These are phyloP conservation scores for Scolopax mira DNA, from an alignment of 2,113 vertebrate genomes.

Conservation along the genomic window DNA sequence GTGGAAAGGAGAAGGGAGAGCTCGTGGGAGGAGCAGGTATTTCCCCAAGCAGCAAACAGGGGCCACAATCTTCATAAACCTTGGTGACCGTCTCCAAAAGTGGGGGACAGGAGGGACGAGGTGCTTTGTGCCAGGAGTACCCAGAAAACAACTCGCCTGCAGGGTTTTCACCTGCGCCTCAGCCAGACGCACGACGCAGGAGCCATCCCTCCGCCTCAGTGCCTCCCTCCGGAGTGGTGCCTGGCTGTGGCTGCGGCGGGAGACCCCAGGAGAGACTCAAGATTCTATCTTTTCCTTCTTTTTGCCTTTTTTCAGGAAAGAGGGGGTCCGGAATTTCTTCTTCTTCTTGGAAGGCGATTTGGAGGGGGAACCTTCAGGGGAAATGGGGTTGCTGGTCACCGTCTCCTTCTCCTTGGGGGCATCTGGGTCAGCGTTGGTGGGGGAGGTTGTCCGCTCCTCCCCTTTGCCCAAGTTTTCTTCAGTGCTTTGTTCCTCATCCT, in stretches of 20 bases:
- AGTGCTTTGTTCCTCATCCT: conserved; percentile 81
- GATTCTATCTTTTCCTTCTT: conserved; percentile 95
- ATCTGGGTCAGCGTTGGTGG: conserved; percentile 61
- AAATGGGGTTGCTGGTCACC: conserved; percentile 76
- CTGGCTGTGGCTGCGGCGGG: rapidly evolving
- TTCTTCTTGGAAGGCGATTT: conserved; percentile 99
- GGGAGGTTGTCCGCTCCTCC: conserved; percentile 81
- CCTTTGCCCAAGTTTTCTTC: conserved; percentile 81
- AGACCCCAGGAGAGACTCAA: conserved; percentile 64
- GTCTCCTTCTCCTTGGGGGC: conserved; percentile 79
- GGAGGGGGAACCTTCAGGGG: conserved; percentile 92
- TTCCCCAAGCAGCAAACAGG: not conserved
- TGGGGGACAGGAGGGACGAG: not conserved
- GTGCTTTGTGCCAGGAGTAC: not conserved
- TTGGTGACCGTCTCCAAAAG: not conserved
- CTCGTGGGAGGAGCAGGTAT: not conserved
- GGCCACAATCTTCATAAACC: not conserved
- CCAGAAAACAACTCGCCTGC: not conserved
- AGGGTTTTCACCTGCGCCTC: not conserved
- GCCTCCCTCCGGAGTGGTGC: not conserved
- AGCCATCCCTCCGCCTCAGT: not conserved
- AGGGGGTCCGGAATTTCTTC: conserved; percentile 98
- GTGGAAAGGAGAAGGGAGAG: not conserved
- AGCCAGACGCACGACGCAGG: not conserved
- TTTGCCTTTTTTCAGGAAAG: conserved; percentile 95